Conservation (phyloP, 2,888 invertebrate species). For the Steinernema hermaphroditum region DNA sequence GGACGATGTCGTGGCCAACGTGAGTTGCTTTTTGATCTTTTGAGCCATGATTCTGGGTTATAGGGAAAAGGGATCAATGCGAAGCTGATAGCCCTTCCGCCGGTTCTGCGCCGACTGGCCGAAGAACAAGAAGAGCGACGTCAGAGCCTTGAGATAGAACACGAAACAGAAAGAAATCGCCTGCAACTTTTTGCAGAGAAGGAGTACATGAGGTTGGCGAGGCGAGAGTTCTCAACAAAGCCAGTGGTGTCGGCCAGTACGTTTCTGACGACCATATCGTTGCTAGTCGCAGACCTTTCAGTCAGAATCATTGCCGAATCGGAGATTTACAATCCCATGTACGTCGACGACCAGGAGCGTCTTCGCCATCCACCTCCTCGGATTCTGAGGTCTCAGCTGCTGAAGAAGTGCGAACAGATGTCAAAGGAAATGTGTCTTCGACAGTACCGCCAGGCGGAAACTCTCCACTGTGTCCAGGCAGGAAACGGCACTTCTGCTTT, state of each 20-base stretch:
- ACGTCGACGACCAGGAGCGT: conserved; percentile 19
- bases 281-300: no score
- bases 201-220: not conserved
- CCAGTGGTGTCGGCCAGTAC: not conserved
- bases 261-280: not conserved
- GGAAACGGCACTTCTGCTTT: not conserved
- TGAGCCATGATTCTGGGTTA: not conserved
- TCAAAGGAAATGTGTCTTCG: conserved; percentile 1
- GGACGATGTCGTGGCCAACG: not conserved
- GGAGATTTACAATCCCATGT: conserved; percentile 6
- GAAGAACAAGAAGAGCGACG: conserved; percentile 14
- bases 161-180: conserved; percentile 6
- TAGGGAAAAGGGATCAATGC: not conserved
- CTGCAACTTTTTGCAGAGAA: conserved; percentile 11
- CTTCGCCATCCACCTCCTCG: not conserved
- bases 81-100: not conserved
- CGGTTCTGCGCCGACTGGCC: not conserved
- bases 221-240: not conserved
- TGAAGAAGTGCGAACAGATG: conserved; percentile 10
- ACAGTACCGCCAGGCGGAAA: not conserved
- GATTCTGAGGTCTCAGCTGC: conserved; percentile 4
- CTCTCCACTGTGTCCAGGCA: not conserved
- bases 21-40: not conserved
- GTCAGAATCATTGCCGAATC: not conserved
- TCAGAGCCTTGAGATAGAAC: not conserved